Conservation (phyloP, 2,113 vertebrate genomes). For the Apodemus speciosus region DNA sequence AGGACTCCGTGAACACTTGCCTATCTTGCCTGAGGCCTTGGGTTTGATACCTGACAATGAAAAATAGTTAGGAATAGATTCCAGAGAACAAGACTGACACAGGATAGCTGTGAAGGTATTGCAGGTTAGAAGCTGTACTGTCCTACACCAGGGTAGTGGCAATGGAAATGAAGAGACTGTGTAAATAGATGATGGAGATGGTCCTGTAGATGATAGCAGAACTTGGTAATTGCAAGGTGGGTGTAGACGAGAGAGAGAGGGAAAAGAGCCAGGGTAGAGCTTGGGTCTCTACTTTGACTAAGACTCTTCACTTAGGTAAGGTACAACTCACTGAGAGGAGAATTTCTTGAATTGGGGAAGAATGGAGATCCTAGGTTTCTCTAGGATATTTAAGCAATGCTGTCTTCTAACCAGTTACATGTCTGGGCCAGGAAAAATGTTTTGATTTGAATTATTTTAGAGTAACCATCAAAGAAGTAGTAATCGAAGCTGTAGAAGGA, state of each 20-base stretch:
- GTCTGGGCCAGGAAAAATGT: conserved; percentile 27
- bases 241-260: neutral
- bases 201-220: conserved; percentile 24
- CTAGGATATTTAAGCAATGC: conserved; percentile 22
- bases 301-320: conserved; percentile 25
- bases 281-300: conserved; percentile 33
- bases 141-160: neutral
- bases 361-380: conserved; percentile 18
- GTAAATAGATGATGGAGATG: conserved; percentile 9
- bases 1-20: neutral
- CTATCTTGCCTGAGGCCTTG: neutral
- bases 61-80: conserved; percentile 32
- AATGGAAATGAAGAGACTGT: conserved; percentile 34
- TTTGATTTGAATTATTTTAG: conserved; percentile 13
- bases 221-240: neutral
- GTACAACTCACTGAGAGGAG: neutral
- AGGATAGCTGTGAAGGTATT: neutral
- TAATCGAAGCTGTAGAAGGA: conserved; percentile 11
- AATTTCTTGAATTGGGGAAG: neutral
- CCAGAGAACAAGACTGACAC: conserved; percentile 23
- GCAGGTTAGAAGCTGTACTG: conserved; percentile 37
- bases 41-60: neutral
- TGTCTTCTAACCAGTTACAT: conserved; percentile 16
- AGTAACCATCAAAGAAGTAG: conserved; percentile 24
- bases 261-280: neutral